Evolutionary conservation across 2,113 vertebrate species (phyloP).

Genomic region (Potamarius usumacintae): DNA sequence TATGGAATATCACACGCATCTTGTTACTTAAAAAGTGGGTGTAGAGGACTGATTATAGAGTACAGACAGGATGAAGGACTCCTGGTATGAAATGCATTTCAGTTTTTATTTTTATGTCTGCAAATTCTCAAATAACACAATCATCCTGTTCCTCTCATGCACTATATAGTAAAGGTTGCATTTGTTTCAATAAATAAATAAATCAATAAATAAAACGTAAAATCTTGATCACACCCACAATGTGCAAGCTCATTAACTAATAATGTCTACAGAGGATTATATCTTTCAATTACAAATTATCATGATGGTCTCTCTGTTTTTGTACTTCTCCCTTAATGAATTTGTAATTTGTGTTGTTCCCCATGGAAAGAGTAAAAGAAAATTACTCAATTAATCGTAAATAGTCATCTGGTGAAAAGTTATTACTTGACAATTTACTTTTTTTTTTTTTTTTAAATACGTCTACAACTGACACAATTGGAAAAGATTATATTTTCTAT

Average conservation of each 20-base stretch:
- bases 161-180: neutral
- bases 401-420: neutral
- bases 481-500: neutral
- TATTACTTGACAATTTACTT: neutral
- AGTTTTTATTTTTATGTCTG: neutral
- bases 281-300: neutral
- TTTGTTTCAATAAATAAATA: no score
- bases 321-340: neutral
- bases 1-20: conserved; percentile 3
- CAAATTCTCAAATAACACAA: neutral
- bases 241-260: no score
- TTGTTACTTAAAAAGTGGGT: conserved; percentile 7
- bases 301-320: neutral
- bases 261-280: neutral
- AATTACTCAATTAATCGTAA: neutral
- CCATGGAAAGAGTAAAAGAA: neutral
- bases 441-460: no score
- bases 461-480: neutral
- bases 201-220: no score
- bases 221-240: neutral
- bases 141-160: neutral
- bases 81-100: neutral
- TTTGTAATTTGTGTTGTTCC: neutral
- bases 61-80: neutral
- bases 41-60: neutral